Percentiles rank a stretch among this genome's conserved stretches.
phyloP scores from a whole-genome alignment of 2,113 vertebrate genomes.

The Xyrauchen texanus region DNA sequence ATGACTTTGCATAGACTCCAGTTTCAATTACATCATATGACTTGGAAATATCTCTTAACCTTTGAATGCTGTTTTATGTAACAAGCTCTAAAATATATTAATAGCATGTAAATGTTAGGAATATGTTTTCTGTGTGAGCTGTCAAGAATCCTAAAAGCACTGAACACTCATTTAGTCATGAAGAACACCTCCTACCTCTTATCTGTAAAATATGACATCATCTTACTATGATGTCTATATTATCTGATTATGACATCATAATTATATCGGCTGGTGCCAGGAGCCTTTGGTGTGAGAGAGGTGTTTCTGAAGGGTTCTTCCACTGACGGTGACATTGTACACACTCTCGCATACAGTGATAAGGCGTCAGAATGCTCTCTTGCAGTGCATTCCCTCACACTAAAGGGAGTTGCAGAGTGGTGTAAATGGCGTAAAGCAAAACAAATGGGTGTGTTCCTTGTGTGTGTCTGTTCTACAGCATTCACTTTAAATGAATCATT shows the following conservation, averaged over 20 bases:
- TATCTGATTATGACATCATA: conserved; percentile 42
- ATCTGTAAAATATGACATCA: conserved; percentile 21
- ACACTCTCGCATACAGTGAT: conserved; percentile 60
- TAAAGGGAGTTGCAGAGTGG: conserved; percentile 36
- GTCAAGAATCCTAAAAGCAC: neutral
- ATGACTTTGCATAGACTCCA: no score
- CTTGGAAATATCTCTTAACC: no score
- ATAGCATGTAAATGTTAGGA: neutral
- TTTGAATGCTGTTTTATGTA: neutral
- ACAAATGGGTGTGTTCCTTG: conserved; percentile 63
- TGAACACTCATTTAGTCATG: neutral
- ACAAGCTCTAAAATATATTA: neutral
- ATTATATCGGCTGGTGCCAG: conserved; percentile 15
- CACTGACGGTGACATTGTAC: no score
- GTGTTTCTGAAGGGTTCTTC: conserved; percentile 49
- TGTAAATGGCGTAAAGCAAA: conserved; percentile 48
- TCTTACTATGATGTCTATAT: neutral
- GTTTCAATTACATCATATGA: neutral
- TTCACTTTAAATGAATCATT: conserved; percentile 62
- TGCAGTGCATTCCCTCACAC: neutral
- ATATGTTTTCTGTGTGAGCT: conserved; percentile 1
- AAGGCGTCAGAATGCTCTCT: neutral
- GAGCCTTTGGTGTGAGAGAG: conserved; percentile 39
- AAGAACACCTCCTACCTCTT: neutral
- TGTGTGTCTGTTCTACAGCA: conserved; percentile 45